Conservation (phyloP, 2,888 invertebrate species). For the Lithosia quadra region DNA sequence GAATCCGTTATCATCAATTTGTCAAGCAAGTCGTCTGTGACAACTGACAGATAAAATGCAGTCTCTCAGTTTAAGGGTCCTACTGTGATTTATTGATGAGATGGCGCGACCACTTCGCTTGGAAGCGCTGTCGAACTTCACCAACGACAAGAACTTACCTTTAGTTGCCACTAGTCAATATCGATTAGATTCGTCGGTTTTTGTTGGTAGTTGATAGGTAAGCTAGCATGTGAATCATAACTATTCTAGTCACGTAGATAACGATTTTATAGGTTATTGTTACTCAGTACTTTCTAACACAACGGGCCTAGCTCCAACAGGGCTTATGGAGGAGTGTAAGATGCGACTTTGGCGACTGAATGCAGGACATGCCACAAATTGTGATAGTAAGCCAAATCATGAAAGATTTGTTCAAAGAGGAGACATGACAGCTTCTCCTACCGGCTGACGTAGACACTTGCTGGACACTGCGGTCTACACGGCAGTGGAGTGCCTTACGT, state of each 20-base stretch:
- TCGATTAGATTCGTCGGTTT: constrained; percentile 27
- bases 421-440: background rate
- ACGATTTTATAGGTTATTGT: too few relatives aligned
- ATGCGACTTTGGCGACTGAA: too few relatives aligned
- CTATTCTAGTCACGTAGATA: background rate
- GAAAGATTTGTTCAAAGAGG: background rate
- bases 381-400: background rate
- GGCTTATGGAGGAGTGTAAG: too few relatives aligned
- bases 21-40: constrained; percentile 60
- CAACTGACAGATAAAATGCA: constrained; percentile 76
- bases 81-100: constrained; percentile 71
- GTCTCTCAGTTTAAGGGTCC: constrained; percentile 56
- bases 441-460: background rate
- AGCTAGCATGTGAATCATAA: background rate
- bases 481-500: too few relatives aligned
- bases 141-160: constrained; percentile 34
- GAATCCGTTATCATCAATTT: constrained; percentile 70
- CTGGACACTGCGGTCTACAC: too few relatives aligned
- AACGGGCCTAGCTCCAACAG: too few relatives aligned
- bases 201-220: background rate
- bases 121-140: constrained; percentile 34
- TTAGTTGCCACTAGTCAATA: constrained; percentile 42
- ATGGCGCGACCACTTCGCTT: constrained; percentile 30
- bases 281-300: too few relatives aligned
- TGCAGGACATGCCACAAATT: background rate